Evolutionary conservation across 1,140 invertebrate genomes (phyloP), one percentile per base, ranked within the genome.

Genomic region (Penaeus japonicus): DNA sequence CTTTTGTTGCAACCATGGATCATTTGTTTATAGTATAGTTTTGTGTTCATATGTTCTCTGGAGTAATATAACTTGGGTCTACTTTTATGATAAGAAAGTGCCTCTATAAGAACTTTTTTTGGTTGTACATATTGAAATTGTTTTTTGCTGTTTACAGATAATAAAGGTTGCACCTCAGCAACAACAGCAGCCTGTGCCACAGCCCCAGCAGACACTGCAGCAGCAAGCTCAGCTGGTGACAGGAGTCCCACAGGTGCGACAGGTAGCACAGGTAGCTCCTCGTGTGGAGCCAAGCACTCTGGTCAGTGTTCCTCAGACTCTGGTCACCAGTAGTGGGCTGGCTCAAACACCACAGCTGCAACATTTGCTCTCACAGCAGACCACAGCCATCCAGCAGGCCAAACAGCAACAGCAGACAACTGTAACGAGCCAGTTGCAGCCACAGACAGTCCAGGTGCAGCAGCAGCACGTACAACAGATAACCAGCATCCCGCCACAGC

Each of bases 261-360:
- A 89, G 77, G 87, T 89, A 73, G 87, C 87, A n/a, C 87, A 89
- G 4, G 82, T 89, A 12, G 75, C 82, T 12, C 87, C 87, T 27
- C 73, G 55, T 35, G 55, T 84, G 22, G 73, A 59, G 18, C 73
- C n/a, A 10, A 35, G 53, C 7, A 62, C 84, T 4, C 15, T 78
- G 10, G 32, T 87, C 22, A 70, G 18, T 53, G 59, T 87, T n/a
- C 55, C 77, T 30, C 30, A 59, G 62, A 22, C 57, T 30, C 18
- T 84, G 18, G 57, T 54, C 2, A 77, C 73, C n/a, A 84, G 54
- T 59, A 55, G n/a, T 20, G 73, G 53, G 18, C 47, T 78, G 0
- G 54, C 1, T 27, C 62, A 75, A 24, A 32, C 77, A 4, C 57
- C 82, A 2, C 87, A 89, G 57, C 62, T 84, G 20, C 87, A 89